Evolutionary conservation across 2,888 invertebrate genomes (phyloP).

Genomic region (Meiosimyza platycephala): DNA sequence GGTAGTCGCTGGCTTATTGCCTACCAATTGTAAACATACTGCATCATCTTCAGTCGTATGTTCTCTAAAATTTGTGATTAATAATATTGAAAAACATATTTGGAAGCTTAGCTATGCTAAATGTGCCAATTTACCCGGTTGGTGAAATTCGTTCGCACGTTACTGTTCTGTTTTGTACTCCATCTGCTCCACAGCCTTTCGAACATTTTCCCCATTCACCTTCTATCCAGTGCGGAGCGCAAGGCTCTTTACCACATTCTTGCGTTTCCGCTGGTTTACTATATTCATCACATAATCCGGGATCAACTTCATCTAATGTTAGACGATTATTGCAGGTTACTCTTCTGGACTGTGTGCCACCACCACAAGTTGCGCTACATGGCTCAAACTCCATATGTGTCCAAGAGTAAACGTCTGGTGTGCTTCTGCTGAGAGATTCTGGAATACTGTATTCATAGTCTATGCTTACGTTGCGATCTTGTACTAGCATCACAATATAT

Average conservation of each 20-base stretch:
- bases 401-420: slow-evolving; percentile 87
- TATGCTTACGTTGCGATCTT: slow-evolving; percentile 86
- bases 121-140: slow-evolving; percentile 71
- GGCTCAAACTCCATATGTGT: slow-evolving; percentile 74
- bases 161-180: slow-evolving; percentile 77
- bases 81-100: not conserved
- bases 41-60: slow-evolving; percentile 79
- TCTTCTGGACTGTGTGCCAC: slow-evolving; percentile 83
- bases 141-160: slow-evolving; percentile 84
- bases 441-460: slow-evolving; percentile 92
- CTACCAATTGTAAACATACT: slow-evolving; percentile 76
- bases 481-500: slow-evolving; percentile 84
- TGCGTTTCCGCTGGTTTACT: slow-evolving; percentile 78
- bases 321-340: slow-evolving; percentile 84
- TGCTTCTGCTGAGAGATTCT: slow-evolving; percentile 74
- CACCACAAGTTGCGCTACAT: slow-evolving; percentile 90
- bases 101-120: not conserved
- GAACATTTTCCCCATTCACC: slow-evolving; percentile 86
- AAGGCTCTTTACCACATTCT: slow-evolving; percentile 80
- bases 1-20: slow-evolving; percentile 76
- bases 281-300: slow-evolving; percentile 81
- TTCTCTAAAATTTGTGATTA: slow-evolving; percentile 62
- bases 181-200: slow-evolving; percentile 82
- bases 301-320: slow-evolving; percentile 78
- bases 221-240: slow-evolving; percentile 84